A percentile compares a stretch with the other conserved stretches of the same genome.
phyloP scores from a whole-genome alignment of 2,797 vertebrate species.

The Cyclura pinguis region DNA sequence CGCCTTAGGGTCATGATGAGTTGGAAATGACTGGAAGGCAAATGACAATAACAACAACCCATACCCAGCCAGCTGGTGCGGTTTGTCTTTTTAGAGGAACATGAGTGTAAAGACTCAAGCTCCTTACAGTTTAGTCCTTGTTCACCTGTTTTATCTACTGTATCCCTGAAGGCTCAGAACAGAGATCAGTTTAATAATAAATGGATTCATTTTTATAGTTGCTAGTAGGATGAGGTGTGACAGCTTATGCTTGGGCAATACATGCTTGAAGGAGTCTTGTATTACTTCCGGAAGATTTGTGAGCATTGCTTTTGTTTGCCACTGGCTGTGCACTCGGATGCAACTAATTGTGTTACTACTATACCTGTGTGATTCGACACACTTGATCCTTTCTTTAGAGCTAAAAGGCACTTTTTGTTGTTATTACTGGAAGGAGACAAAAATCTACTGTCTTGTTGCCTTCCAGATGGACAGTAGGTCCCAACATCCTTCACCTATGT shows the following conservation, averaged over 20 bases:
- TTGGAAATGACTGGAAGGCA: no score
- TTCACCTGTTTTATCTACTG: background rate
- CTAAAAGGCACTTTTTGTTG: background rate
- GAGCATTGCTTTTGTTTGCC: background rate
- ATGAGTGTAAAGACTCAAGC: background rate
- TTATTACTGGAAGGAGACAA: background rate
- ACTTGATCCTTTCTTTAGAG: background rate
- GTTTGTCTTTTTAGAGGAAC: background rate
- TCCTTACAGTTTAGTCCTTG: background rate
- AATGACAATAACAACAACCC: no score
- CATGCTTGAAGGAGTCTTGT: background rate
- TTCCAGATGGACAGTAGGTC: background rate
- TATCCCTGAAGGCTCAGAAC: background rate
- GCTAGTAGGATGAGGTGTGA: background rate
- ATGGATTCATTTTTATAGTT: background rate
- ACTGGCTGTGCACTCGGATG: background rate
- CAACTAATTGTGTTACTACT: background rate
- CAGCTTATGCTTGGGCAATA: background rate
- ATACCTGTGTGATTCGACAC: background rate
- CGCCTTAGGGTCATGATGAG: no score
- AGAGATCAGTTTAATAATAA: background rate
- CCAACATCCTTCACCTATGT: background rate
- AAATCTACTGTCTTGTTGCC: background rate
- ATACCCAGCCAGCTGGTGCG: background rate
- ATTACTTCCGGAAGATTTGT: constrained; percentile 3